Conservation (phyloP, 2,113 vertebrate genomes). For the Ploceus nigricollis region DNA sequence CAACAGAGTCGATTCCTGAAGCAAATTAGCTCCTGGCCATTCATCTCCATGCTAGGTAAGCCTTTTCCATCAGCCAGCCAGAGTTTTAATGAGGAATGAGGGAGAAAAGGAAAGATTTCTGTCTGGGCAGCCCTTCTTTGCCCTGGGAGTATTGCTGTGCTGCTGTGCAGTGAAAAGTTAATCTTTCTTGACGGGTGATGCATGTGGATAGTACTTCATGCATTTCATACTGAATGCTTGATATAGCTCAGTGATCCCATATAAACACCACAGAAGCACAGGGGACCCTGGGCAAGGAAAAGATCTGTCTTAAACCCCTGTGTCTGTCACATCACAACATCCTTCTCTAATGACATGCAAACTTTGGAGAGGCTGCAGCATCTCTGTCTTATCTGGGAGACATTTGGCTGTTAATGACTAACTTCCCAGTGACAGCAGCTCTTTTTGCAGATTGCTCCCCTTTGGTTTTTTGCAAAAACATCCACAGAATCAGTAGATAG, state of each 20-base stretch:
- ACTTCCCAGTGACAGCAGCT: neutral
- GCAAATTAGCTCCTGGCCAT: constrained; percentile 3
- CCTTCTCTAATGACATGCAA: neutral
- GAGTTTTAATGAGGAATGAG: neutral
- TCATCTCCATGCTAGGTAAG: neutral
- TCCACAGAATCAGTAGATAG: neutral
- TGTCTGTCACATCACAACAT: constrained; percentile 29
- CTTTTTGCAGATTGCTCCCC: neutral
- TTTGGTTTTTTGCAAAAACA: neutral
- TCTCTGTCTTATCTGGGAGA: neutral
- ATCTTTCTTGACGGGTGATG: constrained; percentile 54
- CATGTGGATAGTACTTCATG: constrained; percentile 28
- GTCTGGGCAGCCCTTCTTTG: constrained; percentile 15
- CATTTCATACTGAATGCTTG: constrained; percentile 38
- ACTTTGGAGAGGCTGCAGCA: constrained; percentile 2
- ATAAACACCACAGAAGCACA: constrained; percentile 2
- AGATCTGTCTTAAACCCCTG: constrained; percentile 25
- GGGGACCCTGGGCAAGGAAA: neutral
- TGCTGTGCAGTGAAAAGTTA: constrained; percentile 58
- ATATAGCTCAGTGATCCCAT: constrained; percentile 49
- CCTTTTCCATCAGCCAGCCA: neutral
- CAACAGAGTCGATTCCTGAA: neutral
- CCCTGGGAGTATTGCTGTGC: constrained; percentile 32
- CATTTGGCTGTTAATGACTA: constrained; percentile 42
- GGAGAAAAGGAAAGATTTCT: neutral